phyloP scores from a whole-genome alignment of 2,797 vertebrate species.

The Tiaroga cobitis region DNA sequence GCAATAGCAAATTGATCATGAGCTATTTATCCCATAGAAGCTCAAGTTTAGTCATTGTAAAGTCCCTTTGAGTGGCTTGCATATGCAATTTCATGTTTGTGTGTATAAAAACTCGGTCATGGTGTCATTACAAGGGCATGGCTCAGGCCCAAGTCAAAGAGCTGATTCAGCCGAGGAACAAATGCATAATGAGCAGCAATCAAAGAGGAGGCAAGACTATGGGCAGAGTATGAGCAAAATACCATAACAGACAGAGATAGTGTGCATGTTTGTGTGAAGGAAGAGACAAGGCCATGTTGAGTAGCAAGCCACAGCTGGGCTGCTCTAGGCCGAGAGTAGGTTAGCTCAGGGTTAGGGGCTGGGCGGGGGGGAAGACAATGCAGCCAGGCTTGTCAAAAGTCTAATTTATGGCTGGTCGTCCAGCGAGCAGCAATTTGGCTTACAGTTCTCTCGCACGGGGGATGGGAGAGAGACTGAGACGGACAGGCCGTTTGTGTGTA shows the following conservation, averaged over 20 bases:
- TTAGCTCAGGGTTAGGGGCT: constrained; percentile 31
- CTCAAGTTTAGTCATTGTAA: not conserved
- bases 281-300: constrained; percentile 70
- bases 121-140: constrained; percentile 62
- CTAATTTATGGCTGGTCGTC: constrained; percentile 71
- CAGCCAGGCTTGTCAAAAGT: constrained; percentile 69
- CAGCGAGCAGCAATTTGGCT: constrained; percentile 67
- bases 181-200: constrained; percentile 59
- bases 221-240: not conserved
- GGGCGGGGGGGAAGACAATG: constrained; percentile 65
- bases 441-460: constrained; percentile 61
- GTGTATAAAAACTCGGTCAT: constrained; percentile 32
- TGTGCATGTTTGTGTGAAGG: constrained; percentile 11
- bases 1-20: not conserved
- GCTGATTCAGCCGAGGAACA: constrained; percentile 55
- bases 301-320: constrained; percentile 65
- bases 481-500: constrained; percentile 29
- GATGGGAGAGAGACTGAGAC: constrained; percentile 36
- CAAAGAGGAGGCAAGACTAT: constrained; percentile 38
- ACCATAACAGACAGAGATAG: constrained; percentile 15
- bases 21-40: not conserved
- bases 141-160: constrained; percentile 59
- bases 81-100: constrained; percentile 11
- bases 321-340: constrained; percentile 63
- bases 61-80: constrained; percentile 2